Base-by-base conservation (phyloP, 2,113 vertebrate genomes). In the Thunnus thynnus region DNA sequence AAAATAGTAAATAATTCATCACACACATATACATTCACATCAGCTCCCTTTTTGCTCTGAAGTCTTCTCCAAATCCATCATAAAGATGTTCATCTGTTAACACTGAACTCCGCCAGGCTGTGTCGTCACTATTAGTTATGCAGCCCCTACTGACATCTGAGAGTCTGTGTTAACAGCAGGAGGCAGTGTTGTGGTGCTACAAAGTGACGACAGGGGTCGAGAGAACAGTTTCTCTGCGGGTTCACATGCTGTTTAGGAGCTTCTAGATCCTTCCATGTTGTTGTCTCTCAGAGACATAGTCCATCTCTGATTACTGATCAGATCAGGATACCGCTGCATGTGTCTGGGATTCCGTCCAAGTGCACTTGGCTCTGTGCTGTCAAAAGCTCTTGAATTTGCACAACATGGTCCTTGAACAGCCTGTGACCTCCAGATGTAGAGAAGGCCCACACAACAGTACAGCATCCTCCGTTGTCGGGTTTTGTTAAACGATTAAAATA, bases 261-360 rank as follows among this genome's bases (percentile, higher is more conserved):
- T 68, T 65, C 68, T 70, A 44, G 60, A 65, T 65, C 44, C 52
- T 30, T 81, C 55, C 30, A 13, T 9, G 67, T 30, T n/a, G 14
- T 32, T 36, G 72, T 56, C 47, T 56, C 47, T 50, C 54, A 66
- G 46, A 16, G 61, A 56, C 20, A 44, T 3, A 27, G 60, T 72
- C 32, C 51, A 5, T 61, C 83, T 47, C 20, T 73, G 27, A 36
- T 62, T 57, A 8, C 27, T 30, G 4, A 41, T 50, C 22, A 5
- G 63, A 41, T 80, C 62, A 51, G 58, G 8, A 63, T 25, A 13
- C 78, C 54, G 54, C 70, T 61, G 54, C 58, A 13, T 27, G 47
- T 17, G 47, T 25, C 56, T 60, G 56, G 80, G 76, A 30, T 56
- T 56, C 30, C 32, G 60, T 83, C 65, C 70, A 82, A 54, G 30